Base-by-base conservation (phyloP, 2,888 invertebrate species). In the Blastobasis lacticolella region DNA sequence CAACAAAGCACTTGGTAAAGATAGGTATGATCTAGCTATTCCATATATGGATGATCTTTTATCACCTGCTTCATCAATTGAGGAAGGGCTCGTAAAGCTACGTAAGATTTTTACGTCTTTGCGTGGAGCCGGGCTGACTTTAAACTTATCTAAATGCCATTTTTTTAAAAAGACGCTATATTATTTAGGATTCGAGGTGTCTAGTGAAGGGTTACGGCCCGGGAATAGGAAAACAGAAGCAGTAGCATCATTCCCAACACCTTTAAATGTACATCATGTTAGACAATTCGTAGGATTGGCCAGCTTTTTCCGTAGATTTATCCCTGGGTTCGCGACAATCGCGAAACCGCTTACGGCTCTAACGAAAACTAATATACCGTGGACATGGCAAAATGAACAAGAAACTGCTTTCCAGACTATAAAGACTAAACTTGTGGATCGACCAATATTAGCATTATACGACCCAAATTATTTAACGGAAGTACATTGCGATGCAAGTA, bases 401-500 rank as follows among this genome's bases (percentile, higher is more conserved):
- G 52, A 53, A 7, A n/a, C 10, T 23, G 54, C 57, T 2, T 57
- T 55, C 38, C 36, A 23, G 10, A 38, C 37, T 6, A 46, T 57
- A 3, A 53, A 54, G 10, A 5, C 7, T 8, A 50, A 43, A 10
- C 37, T n/a, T n/a, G n/a, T n/a, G n/a, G n/a, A n/a, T 57, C 10
- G 54, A 9, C 57, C 57, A 5, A 51, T 55, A 7, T 41, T 55
- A 9, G 51, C 54, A 4, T 41, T 57, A 9, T 57, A 57, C 23
- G 37, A 54, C 38, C 52, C 56, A 2, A 38, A 43, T 5, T 42
- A 46, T 10, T n/a, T 42, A 7, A 57, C 57, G 1, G 57, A 57
- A 40, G 46, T 57, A 3, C 57, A 55, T 38, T 49, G 44, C 0
- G 73, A 73, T 48, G 71, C 72, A 0, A 67, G 68, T 50, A 51